Conservation (phyloP, 2,888 invertebrate species). For the Cybosia mesomella region DNA sequence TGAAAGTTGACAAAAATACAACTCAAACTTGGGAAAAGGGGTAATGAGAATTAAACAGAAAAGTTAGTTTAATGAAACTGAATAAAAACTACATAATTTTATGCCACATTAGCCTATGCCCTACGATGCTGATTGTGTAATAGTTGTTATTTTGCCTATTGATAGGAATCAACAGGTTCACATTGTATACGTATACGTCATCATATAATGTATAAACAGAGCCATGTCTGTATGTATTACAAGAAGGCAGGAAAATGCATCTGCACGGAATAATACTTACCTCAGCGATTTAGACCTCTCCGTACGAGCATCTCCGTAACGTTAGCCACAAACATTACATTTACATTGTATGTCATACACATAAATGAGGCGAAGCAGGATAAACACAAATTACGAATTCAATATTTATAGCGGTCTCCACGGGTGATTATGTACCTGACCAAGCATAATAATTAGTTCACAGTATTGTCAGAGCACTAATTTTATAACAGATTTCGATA, state of each 20-base stretch:
- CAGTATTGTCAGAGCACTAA: slow-evolving; percentile 75
- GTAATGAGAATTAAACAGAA: too few relatives aligned
- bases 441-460: slow-evolving; percentile 75
- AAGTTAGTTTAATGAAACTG: too few relatives aligned
- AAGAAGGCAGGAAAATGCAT: neutral
- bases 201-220: too few relatives aligned
- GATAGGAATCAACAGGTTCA: too few relatives aligned
- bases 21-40: too few relatives aligned
- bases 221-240: too few relatives aligned
- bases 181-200: too few relatives aligned
- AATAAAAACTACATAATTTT: too few relatives aligned
- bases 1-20: too few relatives aligned
- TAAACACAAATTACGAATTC: slow-evolving; percentile 56
- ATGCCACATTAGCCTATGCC: too few relatives aligned
- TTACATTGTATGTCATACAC: slow-evolving; percentile 45
- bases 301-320: slow-evolving; percentile 27
- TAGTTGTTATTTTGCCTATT: too few relatives aligned
- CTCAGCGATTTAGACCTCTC: neutral
- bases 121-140: too few relatives aligned
- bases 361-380: slow-evolving; percentile 41
- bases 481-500: slow-evolving; percentile 62
- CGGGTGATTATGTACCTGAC: slow-evolving; percentile 55
- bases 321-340: slow-evolving; percentile 37
- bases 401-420: slow-evolving; percentile 58
- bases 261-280: slow-evolving; percentile 1